Evolutionary conservation across 2,888 invertebrate genomes (phyloP).

Genomic region (Phymatocera aterrima): DNA sequence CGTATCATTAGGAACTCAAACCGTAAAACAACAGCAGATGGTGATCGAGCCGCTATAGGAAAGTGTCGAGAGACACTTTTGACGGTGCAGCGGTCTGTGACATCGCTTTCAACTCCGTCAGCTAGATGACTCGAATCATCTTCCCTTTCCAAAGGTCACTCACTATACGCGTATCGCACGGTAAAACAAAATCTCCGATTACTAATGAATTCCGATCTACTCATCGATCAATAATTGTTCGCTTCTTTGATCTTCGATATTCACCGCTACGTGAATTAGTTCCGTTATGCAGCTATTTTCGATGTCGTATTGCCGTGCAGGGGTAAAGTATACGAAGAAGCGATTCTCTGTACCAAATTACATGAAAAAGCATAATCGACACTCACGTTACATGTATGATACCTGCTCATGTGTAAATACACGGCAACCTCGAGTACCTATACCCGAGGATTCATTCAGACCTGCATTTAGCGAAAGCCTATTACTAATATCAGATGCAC

Average conservation of each 20-base stretch:
- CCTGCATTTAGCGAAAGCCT: conserved; percentile 21
- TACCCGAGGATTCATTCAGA: neutral
- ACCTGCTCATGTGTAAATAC: neutral
- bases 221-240: too few relatives aligned
- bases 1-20: conserved; percentile 17
- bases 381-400: neutral
- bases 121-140: neutral
- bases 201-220: too few relatives aligned
- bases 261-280: too few relatives aligned
- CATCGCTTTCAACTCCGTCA: conserved; percentile 10
- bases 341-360: neutral
- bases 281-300: too few relatives aligned
- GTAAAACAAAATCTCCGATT: neutral
- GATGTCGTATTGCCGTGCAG: too few relatives aligned
- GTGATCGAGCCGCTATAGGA: conserved; percentile 21
- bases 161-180: too few relatives aligned
- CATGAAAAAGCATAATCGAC: too few relatives aligned
- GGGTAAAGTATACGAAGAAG: too few relatives aligned
- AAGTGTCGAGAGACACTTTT: conserved; percentile 21
- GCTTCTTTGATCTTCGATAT: too few relatives aligned
- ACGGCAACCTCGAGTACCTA: neutral
- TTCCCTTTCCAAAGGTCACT: neutral
- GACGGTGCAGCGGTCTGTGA: neutral
- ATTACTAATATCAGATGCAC: conserved; percentile 23
- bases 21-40: neutral